Conservation (phyloP, 2,888 invertebrate genomes). For the Torymus aiolomorphi region DNA sequence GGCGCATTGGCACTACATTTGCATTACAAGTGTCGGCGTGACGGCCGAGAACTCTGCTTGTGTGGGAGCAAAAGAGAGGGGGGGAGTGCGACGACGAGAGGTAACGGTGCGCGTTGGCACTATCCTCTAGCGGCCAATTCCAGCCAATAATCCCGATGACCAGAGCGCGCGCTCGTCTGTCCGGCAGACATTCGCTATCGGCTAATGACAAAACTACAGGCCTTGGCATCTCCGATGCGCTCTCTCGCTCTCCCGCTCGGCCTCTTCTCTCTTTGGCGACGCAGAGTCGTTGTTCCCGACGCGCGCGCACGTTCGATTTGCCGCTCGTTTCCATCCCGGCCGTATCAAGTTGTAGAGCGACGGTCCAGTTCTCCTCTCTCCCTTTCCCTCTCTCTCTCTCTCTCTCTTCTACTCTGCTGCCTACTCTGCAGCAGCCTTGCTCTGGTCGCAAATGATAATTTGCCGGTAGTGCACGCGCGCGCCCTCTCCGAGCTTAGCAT, state of each 20-base stretch:
- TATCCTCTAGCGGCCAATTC: constrained; percentile 68
- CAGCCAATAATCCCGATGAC: constrained; percentile 73
- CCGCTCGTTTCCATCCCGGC: constrained; percentile 59
- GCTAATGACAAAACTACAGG: constrained; percentile 76
- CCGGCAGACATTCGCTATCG: constrained; percentile 71
- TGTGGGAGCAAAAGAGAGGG: constrained; percentile 1
- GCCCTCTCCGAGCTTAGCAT: constrained; percentile 58
- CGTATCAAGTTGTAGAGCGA: constrained; percentile 73
- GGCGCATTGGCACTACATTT: constrained; percentile 63
- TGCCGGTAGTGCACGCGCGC: constrained; percentile 65
- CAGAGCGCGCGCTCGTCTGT: constrained; percentile 68
- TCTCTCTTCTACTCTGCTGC: neutral
- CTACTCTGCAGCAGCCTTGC: neutral
- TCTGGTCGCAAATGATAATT: constrained; percentile 73
- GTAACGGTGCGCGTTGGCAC: constrained; percentile 11
- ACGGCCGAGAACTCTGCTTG: neutral
- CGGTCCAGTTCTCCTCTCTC: constrained; percentile 65
- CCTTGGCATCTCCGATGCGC: constrained; percentile 65
- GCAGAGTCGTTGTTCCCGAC: constrained; percentile 26
- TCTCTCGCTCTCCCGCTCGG: neutral
- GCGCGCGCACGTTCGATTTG: constrained; percentile 26
- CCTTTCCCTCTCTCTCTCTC: constrained; percentile 3
- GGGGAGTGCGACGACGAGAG: neutral
- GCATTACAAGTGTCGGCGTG: constrained; percentile 71
- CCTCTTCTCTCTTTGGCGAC: constrained; percentile 12